Conservation (phyloP, 2,888 invertebrate species). For the Leucoma salicis region DNA sequence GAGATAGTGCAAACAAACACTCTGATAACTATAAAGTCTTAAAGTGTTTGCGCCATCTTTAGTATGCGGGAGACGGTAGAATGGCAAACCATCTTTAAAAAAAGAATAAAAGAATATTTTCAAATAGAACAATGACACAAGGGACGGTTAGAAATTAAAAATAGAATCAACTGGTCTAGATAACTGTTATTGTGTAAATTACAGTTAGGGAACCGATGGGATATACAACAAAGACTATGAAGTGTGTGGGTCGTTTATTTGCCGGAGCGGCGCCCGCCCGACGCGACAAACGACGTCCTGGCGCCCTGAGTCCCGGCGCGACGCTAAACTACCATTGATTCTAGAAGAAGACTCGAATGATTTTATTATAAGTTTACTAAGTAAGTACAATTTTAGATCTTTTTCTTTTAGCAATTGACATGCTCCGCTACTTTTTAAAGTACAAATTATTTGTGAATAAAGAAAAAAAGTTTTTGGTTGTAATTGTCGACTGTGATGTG, state of each 20-base stretch:
- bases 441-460: too few relatives aligned
- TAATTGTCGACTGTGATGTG: too few relatives aligned
- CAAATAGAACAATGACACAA: slow-evolving; percentile 2
- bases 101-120: neutral
- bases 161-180: slow-evolving; percentile 6
- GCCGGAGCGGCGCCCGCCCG: slow-evolving; percentile 41
- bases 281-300: slow-evolving; percentile 50
- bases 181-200: slow-evolving; percentile 9
- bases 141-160: slow-evolving; percentile 3
- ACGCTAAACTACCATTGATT: slow-evolving; percentile 36
- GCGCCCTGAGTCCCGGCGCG: slow-evolving; percentile 42
- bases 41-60: too few relatives aligned
- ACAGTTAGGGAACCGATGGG: slow-evolving; percentile 18
- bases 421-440: too few relatives aligned
- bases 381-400: too few relatives aligned
- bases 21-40: too few relatives aligned
- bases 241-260: slow-evolving; percentile 33
- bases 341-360: slow-evolving; percentile 11
- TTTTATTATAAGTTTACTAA: too few relatives aligned
- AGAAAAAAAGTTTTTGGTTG: too few relatives aligned
- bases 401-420: too few relatives aligned
- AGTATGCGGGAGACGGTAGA: too few relatives aligned
- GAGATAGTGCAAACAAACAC: too few relatives aligned
- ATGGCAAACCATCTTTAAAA: too few relatives aligned
- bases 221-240: slow-evolving; percentile 28